Conservation (phyloP, 1,140 invertebrate genomes). For the Pentalonia nigronervosa region DNA sequence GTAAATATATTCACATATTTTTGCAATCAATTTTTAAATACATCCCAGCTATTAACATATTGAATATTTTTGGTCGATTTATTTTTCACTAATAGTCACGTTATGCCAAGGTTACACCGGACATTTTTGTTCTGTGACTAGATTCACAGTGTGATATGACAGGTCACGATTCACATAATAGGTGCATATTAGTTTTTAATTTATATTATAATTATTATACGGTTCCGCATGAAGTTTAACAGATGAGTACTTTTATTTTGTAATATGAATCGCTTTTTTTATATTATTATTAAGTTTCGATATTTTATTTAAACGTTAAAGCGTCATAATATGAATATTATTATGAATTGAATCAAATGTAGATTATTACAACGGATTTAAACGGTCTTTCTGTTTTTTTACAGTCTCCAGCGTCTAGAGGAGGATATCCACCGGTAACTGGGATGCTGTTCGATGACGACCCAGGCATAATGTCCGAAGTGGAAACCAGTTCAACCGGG, state of each 20-base stretch:
- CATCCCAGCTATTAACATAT: not conserved
- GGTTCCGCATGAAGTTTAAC: not conserved
- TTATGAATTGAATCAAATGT: not conserved
- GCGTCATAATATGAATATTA: not conserved
- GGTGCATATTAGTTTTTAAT: not conserved
- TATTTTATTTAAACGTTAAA: not conserved
- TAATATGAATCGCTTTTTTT: not conserved
- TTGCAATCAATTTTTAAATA: not conserved
- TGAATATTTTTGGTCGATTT: not conserved
- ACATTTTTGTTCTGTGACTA: not conserved
- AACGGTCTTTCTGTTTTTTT: constrained; percentile 62
- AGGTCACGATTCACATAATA: not conserved
- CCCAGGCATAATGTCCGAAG: constrained; percentile 96
- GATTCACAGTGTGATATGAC: no score
- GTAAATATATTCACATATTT: not conserved
- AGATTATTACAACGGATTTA: not conserved
- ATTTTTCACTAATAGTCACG: not conserved
- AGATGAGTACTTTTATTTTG: not conserved
- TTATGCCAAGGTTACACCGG: not conserved
- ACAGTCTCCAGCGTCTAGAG: constrained; percentile 74
- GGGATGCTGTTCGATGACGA: constrained; percentile 89
- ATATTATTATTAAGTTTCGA: not conserved
- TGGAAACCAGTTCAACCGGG: constrained; percentile 91
- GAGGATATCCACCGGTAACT: constrained; percentile 76
- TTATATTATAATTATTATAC: no score